Percentiles rank a stretch among this genome's conserved stretches.
phyloP scores from a whole-genome alignment of 1,140 invertebrate species.

The Nylanderia fulva region DNA sequence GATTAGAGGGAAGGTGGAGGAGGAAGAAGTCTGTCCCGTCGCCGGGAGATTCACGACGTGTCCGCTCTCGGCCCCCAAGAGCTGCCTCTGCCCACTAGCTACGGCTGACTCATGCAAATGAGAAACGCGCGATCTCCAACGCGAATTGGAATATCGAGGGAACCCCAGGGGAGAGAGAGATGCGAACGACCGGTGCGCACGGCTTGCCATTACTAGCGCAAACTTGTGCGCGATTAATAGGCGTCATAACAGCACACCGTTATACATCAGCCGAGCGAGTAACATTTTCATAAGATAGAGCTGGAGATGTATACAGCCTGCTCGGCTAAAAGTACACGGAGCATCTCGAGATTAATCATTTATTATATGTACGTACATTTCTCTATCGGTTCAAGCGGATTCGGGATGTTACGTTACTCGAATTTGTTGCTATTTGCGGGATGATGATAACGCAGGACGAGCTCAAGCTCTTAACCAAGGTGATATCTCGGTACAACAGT shows the following conservation, averaged over 20 bases:
- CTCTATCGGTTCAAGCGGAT: no score
- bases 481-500: neutral
- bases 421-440: neutral
- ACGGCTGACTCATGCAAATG: constrained; percentile 70
- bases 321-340: neutral
- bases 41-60: constrained; percentile 38
- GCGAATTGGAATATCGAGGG: constrained; percentile 56
- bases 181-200: constrained; percentile 29
- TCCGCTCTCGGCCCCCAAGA: constrained; percentile 25
- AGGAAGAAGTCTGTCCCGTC: neutral
- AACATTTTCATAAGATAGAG: constrained; percentile 46
- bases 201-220: constrained; percentile 33
- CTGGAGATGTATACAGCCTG: neutral
- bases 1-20: constrained; percentile 43
- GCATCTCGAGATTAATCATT: neutral
- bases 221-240: constrained; percentile 52
- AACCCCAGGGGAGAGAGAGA: constrained; percentile 33
- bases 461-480: neutral
- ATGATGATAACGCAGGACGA: neutral
- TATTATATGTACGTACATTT: neutral
- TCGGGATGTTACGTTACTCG: no score
- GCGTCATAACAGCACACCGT: constrained; percentile 41
- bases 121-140: constrained; percentile 49
- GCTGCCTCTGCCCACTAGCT: constrained; percentile 20
- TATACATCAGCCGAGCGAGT: constrained; percentile 35